phyloP scores from a whole-genome alignment of 2,113 vertebrate species.

The Colossoma macropomum region DNA sequence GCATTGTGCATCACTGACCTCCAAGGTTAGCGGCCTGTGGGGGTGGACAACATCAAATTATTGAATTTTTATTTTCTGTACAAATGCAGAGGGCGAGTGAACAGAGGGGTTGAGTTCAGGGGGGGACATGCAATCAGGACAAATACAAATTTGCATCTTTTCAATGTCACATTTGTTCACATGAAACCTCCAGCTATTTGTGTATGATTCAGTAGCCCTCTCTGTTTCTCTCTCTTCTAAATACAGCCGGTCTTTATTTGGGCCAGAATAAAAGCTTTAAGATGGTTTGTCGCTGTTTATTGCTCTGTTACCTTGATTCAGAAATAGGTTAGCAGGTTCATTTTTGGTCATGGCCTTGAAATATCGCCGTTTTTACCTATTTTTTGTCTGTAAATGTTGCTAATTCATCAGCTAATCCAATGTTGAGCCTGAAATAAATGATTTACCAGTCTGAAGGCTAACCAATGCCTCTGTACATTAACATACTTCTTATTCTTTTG shows the following conservation, averaged over 20 bases:
- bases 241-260: neutral
- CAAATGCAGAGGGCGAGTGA: neutral
- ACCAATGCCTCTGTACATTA: no score
- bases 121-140: neutral
- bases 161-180: slow-evolving; percentile 7
- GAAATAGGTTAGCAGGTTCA: neutral
- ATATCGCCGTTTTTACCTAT: neutral
- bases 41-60: neutral
- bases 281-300: neutral
- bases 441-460: neutral
- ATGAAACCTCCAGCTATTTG: neutral
- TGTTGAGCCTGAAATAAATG: neutral
- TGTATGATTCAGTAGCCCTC: neutral
- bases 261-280: neutral
- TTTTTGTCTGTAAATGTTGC: neutral
- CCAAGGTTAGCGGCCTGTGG: neutral
- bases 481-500: no score
- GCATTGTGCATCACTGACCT: neutral
- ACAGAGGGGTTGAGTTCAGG: neutral
- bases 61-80: neutral
- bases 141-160: slow-evolving; percentile 5
- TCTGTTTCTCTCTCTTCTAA: neutral
- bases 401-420: neutral
- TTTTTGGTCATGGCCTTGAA: neutral
- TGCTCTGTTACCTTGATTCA: neutral